A percentile compares a stretch with the other conserved stretches of the same genome.
Conservation (phyloP, 2,113 vertebrate genomes). For the Tetraodon nigroviridis region DNA sequence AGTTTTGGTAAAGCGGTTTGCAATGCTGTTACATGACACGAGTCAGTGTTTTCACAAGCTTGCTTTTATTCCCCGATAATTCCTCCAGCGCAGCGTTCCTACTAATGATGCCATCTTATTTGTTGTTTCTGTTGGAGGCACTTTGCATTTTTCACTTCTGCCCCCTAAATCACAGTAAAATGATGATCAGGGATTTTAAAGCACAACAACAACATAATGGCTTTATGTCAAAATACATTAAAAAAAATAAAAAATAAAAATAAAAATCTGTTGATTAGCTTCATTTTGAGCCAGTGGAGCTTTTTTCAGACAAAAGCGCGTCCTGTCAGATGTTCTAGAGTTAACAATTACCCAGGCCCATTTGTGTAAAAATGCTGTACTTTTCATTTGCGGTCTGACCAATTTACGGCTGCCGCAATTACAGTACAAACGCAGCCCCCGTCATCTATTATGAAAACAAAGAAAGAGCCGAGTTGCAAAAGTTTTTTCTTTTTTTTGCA, state of each 20-base stretch:
- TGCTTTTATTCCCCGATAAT: too few relatives aligned
- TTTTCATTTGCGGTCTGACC: conserved; percentile 15
- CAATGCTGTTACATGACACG: too few relatives aligned
- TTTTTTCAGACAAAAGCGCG: conserved; percentile 40
- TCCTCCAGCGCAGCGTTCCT: too few relatives aligned
- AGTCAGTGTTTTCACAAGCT: too few relatives aligned
- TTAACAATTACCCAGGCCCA: conserved; percentile 47
- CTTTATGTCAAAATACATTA: conserved; percentile 32
- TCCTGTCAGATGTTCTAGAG: conserved; percentile 44
- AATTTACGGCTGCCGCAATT: conserved; percentile 20
- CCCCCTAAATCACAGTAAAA: conserved; percentile 35
- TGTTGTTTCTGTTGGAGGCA: conserved; percentile 21
- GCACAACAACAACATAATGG: conserved; percentile 9
- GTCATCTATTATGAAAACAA: conserved; percentile 34
- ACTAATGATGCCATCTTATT: too few relatives aligned
- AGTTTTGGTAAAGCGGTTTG: too few relatives aligned
- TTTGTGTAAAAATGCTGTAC: conserved; percentile 17
- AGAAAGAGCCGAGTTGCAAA: conserved; percentile 9
- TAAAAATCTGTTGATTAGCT: conserved; percentile 30
- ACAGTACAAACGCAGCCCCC: conserved; percentile 16
- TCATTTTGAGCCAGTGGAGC: conserved; percentile 45
- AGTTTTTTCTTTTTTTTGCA: conserved; percentile 10
- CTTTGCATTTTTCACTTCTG: conserved; percentile 30
- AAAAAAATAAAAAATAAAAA: conserved; percentile 12
- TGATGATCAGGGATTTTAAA: conserved; percentile 15